Conservation (phyloP, 2,797 vertebrate species). For the Acipenser ruthenus region DNA sequence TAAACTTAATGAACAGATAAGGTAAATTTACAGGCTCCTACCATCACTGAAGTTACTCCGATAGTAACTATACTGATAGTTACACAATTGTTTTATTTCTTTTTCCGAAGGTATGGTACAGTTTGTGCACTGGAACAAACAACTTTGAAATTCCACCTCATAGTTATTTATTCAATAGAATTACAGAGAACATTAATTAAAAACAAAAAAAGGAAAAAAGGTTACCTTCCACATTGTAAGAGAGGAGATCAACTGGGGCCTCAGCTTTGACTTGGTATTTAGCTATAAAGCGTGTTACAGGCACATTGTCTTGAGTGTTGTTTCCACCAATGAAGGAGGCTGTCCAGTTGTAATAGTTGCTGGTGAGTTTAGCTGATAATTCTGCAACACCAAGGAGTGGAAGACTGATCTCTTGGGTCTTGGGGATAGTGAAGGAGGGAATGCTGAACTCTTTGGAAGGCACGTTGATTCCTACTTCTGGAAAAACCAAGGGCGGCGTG, state of each 20-base stretch:
- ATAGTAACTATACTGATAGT: no score
- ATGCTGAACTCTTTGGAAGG: constrained; percentile 53
- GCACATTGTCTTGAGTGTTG: constrained; percentile 42
- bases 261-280: constrained; percentile 61
- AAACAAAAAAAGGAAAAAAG: constrained; percentile 14
- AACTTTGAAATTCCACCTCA: no score
- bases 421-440: constrained; percentile 71
- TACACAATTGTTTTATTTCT: no score
- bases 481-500: constrained; percentile 54
- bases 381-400: constrained; percentile 74
- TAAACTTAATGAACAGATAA: no score
- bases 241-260: constrained; percentile 64
- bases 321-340: constrained; percentile 68
- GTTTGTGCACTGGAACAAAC: no score
- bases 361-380: constrained; percentile 68
- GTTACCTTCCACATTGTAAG: constrained; percentile 82
- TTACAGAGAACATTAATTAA: constrained; percentile 15
- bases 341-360: constrained; percentile 89
- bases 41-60: no score
- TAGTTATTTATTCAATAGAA: constrained; percentile 13
- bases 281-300: constrained; percentile 49
- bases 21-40: no score
- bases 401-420: constrained; percentile 55
- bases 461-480: constrained; percentile 56
- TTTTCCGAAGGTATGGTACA: no score